phyloP scores from a whole-genome alignment of 2,888 invertebrate species.

The Sinelater perroti region DNA sequence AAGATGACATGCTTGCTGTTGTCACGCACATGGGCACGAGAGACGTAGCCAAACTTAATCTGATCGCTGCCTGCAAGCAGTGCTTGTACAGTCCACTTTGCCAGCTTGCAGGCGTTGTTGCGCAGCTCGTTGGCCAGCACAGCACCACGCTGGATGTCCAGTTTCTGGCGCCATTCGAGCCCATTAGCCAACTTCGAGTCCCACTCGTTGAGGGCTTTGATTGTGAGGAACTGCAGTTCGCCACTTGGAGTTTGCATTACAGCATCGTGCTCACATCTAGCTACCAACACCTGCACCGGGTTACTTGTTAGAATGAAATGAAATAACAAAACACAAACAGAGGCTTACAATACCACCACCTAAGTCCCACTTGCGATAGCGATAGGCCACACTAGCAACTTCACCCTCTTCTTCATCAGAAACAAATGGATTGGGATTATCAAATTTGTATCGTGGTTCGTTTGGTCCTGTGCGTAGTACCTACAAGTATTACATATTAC shows the following conservation, averaged over 20 bases:
- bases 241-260: constrained; percentile 87
- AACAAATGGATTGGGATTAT: constrained; percentile 92
- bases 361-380: constrained; percentile 96
- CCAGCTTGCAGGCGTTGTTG: constrained; percentile 99
- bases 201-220: constrained; percentile 99
- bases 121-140: constrained; percentile 97
- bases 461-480: constrained; percentile 71
- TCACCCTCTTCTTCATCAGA: constrained; percentile 92
- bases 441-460: constrained; percentile 88
- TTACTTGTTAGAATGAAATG: neutral
- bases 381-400: constrained; percentile 94
- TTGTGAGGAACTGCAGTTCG: constrained; percentile 90
- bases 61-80: constrained; percentile 95
- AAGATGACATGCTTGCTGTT: constrained; percentile 96
- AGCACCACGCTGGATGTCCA: constrained; percentile 97
- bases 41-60: constrained; percentile 99
- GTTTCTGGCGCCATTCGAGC: constrained; percentile 97
- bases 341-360: constrained; percentile 85
- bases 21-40: constrained; percentile 90
- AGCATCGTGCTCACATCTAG: constrained; percentile 97
- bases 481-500: no score
- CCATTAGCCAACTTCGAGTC: constrained; percentile 95
- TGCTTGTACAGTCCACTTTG: constrained; percentile 99
- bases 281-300: constrained; percentile 74
- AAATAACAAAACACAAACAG: neutral